A percentile compares a stretch with the other conserved stretches of the same genome.
phyloP scores from a whole-genome alignment of 2,888 invertebrate species.

The Girardia tigrina region DNA sequence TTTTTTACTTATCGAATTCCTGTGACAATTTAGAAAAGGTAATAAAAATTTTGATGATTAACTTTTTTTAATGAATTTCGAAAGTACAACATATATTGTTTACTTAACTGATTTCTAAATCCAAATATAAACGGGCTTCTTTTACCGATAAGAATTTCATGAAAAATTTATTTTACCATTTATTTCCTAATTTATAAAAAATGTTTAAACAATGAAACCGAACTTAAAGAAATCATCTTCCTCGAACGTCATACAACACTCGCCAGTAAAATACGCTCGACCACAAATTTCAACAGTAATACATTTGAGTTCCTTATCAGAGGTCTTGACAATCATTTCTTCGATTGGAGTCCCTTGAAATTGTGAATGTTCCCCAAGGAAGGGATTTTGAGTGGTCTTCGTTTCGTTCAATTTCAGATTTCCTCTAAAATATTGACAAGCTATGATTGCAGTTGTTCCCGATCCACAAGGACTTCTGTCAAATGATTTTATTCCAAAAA shows the following conservation, averaged over 20 bases:
- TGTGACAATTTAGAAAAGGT: no score
- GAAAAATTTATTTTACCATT: no score
- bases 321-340: not conserved
- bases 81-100: no score
- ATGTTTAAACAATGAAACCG: not conserved
- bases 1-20: no score
- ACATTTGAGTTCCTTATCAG: not conserved
- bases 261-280: not conserved
- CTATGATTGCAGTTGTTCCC: constrained; percentile 47
- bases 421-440: constrained; percentile 36
- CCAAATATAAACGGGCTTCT: no score
- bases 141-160: no score
- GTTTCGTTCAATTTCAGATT: not conserved
- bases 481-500: constrained; percentile 49
- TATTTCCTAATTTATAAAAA: not conserved
- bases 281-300: not conserved
- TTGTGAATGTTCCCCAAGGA: not conserved
- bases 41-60: no score
- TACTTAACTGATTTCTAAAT: no score
- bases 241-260: not conserved
- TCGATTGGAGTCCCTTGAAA: not conserved
- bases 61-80: no score
- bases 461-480: constrained; percentile 50
- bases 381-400: not conserved
- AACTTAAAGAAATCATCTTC: not conserved